Base-by-base conservation (phyloP, 2,797 vertebrate genomes). In the Sternotherus odoratus region DNA sequence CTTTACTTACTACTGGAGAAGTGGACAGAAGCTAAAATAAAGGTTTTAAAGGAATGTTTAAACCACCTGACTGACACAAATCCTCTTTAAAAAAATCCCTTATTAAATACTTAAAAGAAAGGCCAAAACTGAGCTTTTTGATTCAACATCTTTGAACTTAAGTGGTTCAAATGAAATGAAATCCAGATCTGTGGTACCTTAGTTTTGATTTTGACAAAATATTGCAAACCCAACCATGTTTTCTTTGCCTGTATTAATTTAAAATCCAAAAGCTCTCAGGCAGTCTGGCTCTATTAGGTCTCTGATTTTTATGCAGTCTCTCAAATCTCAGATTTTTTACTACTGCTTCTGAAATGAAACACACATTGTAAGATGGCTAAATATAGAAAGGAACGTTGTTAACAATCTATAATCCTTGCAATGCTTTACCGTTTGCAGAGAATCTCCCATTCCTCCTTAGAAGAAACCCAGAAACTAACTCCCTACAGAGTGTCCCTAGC, bases 391-490 rank as follows among this genome's bases (percentile, higher is more conserved):
- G 69, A 83, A 80, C 75, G 46, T 88, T 87, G 43, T 82, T 93
- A 78, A 89, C 93, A 28, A 6, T 53, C 72, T 46, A 57, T 51
- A 19, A 36, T 63, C 81, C 85, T 39, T 51, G 50, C 80, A 80
- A 81, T 7, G 6, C n/a, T 30, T 86, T 79, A 83, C 91, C 86
- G 94, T 90, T 53, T 80, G 80, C 93, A 87, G 57, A 95, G 92
- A 95, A 96, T 89, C 72, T 94, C 91, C 86, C 79, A 6, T 57
- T 50, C 79, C 86, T 90, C 89, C 85, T 30, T 82, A 97, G 97
- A 97, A 96, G 91, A 96, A 95, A 79, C 83, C 93, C 97, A 92
- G 96, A 94, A 28, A 82, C 91, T 93, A 57, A 85, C 88, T 95
- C 95, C 92, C 90, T 87, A 43, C 83, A 2, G 66, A 87, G 7